Percentiles rank a stretch among this genome's conserved stretches.
Evolutionary conservation across 1,140 invertebrate genomes (phyloP).

Genomic region (Rhizoglyphus robini): DNA sequence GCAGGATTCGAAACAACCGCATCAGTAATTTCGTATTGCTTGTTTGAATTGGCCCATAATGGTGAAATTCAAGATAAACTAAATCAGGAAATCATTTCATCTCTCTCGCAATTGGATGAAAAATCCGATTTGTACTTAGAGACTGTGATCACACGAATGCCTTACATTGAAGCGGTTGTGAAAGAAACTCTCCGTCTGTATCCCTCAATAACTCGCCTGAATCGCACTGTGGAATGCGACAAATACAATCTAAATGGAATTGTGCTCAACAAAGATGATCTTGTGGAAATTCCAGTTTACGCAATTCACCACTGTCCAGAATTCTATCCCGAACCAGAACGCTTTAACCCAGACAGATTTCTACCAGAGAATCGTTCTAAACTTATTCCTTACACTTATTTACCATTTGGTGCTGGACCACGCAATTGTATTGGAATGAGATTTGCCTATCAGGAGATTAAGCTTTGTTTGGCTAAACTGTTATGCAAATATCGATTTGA

Average conservation of each 20-base stretch:
- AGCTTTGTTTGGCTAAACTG: neutral
- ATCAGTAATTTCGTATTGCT: constrained; percentile 35
- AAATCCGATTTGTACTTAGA: neutral
- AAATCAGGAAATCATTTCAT: constrained; percentile 33
- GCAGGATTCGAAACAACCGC: too few species aligned
- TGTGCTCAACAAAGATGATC: neutral
- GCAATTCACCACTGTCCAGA: too few species aligned
- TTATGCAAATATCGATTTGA: neutral
- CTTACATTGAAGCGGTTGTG: constrained; percentile 32
- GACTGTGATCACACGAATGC: neutral
- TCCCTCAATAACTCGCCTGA: too few species aligned
- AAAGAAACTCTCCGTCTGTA: too few species aligned
- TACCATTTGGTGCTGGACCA: too few species aligned
- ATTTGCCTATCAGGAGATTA: too few species aligned
- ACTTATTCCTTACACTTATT: too few species aligned
- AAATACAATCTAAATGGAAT: constrained; percentile 21
- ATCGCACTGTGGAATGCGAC: constrained; percentile 31
- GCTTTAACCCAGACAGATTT: too few species aligned
- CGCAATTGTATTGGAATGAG: too few species aligned
- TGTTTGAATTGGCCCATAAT: constrained; percentile 37
- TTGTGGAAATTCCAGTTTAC: too few species aligned
- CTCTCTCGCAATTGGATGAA: neutral
- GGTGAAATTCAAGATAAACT: constrained; percentile 37
- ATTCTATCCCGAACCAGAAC: too few species aligned
- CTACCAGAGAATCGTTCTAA: too few species aligned